Conservation (phyloP, 2,113 vertebrate species). For the Stictonetta naevosa region DNA sequence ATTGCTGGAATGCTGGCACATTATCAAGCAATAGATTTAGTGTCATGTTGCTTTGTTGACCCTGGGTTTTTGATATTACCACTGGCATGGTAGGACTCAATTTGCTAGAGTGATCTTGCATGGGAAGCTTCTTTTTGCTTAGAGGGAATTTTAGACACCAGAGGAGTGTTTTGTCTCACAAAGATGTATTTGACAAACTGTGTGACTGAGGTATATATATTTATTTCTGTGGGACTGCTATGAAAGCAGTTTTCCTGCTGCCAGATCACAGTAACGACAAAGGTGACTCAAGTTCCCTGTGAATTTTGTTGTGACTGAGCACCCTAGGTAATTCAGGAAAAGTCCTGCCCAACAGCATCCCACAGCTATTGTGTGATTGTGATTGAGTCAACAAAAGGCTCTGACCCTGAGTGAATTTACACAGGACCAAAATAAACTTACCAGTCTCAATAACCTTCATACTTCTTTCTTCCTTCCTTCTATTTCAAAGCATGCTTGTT, state of each 20-base stretch:
- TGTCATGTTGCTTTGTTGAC: background rate
- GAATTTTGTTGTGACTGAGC: conserved; percentile 18
- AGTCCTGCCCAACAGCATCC: background rate
- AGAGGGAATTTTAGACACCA: background rate
- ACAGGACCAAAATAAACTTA: conserved; percentile 55
- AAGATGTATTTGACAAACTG: background rate
- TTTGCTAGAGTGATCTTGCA: background rate
- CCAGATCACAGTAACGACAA: background rate
- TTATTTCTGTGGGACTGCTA: background rate
- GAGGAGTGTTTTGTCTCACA: background rate
- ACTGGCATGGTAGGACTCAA: background rate
- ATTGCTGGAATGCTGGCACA: background rate
- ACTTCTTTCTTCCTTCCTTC: conserved; percentile 56
- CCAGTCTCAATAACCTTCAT: conserved; percentile 61
- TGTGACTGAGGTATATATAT: background rate
- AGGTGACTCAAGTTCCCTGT: conserved; percentile 50
- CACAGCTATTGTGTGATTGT: conserved; percentile 43
- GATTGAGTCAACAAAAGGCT: conserved; percentile 68
- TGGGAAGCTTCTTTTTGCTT: background rate
- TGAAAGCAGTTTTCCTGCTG: background rate
- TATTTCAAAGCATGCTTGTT: conserved; percentile 33
- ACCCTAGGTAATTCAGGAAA: conserved; percentile 58
- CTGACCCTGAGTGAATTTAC: conserved; percentile 58
- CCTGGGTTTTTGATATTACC: background rate
- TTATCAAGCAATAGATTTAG: background rate